Evolutionary conservation across 2,888 invertebrate species (phyloP).

Genomic region (Heteropelma amictum): DNA sequence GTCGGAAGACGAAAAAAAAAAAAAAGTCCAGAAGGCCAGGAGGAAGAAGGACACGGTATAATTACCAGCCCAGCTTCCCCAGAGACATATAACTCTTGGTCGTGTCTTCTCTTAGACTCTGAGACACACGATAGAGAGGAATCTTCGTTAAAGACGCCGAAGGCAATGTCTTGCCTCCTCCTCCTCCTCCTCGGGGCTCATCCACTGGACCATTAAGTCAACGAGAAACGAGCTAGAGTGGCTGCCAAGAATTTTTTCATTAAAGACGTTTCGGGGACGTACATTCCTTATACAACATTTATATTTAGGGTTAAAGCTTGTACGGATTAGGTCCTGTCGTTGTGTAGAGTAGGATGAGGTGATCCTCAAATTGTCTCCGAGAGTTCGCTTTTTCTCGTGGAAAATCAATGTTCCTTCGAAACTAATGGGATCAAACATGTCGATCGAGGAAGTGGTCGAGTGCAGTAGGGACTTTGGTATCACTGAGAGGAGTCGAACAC

Average conservation of each 20-base stretch:
- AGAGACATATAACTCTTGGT: neutral
- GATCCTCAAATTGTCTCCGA: no score
- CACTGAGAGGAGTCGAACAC: no score
- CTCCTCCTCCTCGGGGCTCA: conserved; percentile 24
- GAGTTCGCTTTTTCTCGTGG: no score
- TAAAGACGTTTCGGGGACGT: conserved; percentile 42
- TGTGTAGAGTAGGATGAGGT: no score
- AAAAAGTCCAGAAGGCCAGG: conserved; percentile 9
- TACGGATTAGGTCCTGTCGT: neutral
- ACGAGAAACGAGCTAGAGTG: conserved; percentile 19
- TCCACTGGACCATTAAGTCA: conserved; percentile 25
- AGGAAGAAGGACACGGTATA: conserved; percentile 39
- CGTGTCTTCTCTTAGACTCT: conserved; percentile 6
- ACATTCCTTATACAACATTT: conserved; percentile 5
- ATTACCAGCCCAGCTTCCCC: conserved; percentile 32
- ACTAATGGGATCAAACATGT: no score
- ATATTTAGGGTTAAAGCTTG: neutral
- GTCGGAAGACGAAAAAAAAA: no score
- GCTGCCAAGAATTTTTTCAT: conserved; percentile 47
- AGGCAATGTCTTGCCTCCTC: conserved; percentile 38
- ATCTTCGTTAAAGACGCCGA: conserved; percentile 47
- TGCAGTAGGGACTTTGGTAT: no score
- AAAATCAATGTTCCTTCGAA: no score
- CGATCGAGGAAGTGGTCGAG: no score
- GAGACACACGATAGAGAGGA: neutral